A percentile compares a stretch with the other conserved stretches of the same genome.
Conservation (phyloP, 2,888 invertebrate genomes). For the Sarcophaga rosellei region DNA sequence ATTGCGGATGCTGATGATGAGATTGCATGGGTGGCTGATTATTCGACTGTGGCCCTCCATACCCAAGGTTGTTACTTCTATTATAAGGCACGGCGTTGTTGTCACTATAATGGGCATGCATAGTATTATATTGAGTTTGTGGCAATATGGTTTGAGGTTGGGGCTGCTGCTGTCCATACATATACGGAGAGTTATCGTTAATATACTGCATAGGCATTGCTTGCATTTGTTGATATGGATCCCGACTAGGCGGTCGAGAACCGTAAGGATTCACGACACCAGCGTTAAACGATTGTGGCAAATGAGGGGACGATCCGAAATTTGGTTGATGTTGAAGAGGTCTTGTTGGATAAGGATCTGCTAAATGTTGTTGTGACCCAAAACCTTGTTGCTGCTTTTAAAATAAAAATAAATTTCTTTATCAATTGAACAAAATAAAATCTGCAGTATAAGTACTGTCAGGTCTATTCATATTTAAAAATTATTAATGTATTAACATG, state of each 20-base stretch:
- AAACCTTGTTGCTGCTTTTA: slow-evolving; percentile 81
- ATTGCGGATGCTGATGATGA: slow-evolving; percentile 80
- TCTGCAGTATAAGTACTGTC: neutral
- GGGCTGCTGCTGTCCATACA: slow-evolving; percentile 82
- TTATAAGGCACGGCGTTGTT: slow-evolving; percentile 78
- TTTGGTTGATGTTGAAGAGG: slow-evolving; percentile 76
- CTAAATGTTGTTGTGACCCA: slow-evolving; percentile 83
- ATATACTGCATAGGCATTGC: slow-evolving; percentile 81
- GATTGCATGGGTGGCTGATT: slow-evolving; percentile 71
- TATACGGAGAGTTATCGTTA: slow-evolving; percentile 77
- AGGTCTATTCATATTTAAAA: neutral
- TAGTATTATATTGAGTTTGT: slow-evolving; percentile 64
- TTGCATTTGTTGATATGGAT: slow-evolving; percentile 79
- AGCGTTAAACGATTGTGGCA: slow-evolving; percentile 78
- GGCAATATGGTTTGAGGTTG: slow-evolving; percentile 65
- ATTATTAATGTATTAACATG: neutral
- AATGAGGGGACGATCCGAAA: slow-evolving; percentile 81
- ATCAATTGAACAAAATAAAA: neutral
- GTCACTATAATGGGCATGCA: slow-evolving; percentile 72
- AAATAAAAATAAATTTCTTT: slow-evolving; percentile 29
- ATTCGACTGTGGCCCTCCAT: slow-evolving; percentile 68
- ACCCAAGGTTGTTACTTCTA: slow-evolving; percentile 73
- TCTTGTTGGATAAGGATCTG: slow-evolving; percentile 80
- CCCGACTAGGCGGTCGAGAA: slow-evolving; percentile 80
- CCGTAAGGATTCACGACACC: slow-evolving; percentile 75